A percentile compares a stretch with the other conserved stretches of the same genome.
Conservation (phyloP, 1,140 invertebrate genomes). For the Pogonognathellus flavescens region DNA sequence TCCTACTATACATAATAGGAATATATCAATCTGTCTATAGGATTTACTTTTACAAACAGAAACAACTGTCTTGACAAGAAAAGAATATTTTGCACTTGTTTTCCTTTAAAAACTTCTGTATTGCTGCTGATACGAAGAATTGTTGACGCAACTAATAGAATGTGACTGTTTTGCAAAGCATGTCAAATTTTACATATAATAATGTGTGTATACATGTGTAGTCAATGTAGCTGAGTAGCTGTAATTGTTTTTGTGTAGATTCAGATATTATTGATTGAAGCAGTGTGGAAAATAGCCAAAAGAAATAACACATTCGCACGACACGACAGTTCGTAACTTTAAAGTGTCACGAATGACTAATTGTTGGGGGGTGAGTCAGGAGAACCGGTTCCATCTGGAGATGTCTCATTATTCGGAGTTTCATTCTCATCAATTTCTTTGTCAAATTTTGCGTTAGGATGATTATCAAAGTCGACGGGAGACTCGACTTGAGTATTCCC, state of each 20-base stretch:
- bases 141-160: not conserved
- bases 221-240: not conserved
- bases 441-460: conserved; percentile 40
- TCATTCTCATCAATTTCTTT: conserved; percentile 56
- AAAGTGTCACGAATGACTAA: conserved; percentile 15
- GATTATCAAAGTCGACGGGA: conserved; percentile 40
- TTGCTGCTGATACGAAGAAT: conserved; percentile 4
- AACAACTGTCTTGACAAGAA: conserved; percentile 4
- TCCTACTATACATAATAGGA: not conserved
- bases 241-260: not conserved
- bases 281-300: conserved; percentile 34
- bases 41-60: not conserved
- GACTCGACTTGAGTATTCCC: conserved; percentile 37
- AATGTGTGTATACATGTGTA: not conserved
- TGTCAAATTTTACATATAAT: conserved; percentile 3
- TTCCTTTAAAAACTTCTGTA: conserved; percentile 10
- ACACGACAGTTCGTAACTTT: conserved; percentile 36
- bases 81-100: conserved; percentile 25
- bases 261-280: conserved; percentile 19
- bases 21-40: not conserved
- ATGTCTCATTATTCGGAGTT: conserved; percentile 40
- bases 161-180: not conserved
- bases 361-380: conserved; percentile 35
- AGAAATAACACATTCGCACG: conserved; percentile 42
- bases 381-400: conserved; percentile 30